Conservation (phyloP, 2,113 vertebrate genomes). For the Furnarius figulus region DNA sequence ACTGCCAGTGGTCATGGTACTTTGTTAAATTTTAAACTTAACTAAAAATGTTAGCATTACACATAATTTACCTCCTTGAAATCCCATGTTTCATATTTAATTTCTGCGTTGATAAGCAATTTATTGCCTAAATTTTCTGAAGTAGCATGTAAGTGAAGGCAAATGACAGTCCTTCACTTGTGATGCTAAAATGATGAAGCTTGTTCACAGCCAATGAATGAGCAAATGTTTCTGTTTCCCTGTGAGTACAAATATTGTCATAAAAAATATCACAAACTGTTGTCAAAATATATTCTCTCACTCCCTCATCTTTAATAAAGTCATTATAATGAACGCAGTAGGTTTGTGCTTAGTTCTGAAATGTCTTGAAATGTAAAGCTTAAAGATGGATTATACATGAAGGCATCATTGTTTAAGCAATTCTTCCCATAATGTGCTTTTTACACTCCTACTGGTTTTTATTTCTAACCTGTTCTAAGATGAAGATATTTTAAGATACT, state of each 20-base stretch:
- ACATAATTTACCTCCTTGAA: not conserved
- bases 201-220: not conserved
- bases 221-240: not conserved
- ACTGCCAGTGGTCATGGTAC: not conserved
- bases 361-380: not conserved
- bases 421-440: not conserved
- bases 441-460: not conserved
- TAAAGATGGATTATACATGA: not conserved
- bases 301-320: constrained; percentile 27
- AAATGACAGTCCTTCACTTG: not conserved
- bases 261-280: not conserved
- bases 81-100: not conserved
- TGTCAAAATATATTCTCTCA: not conserved
- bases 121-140: not conserved
- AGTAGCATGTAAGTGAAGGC: not conserved
- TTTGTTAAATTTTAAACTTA: constrained; percentile 29
- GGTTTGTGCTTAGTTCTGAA: not conserved
- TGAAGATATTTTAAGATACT: not conserved
- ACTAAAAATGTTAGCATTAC: not conserved
- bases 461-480: not conserved
- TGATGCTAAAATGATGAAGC: not conserved
- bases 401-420: constrained; percentile 13
- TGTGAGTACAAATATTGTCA: not conserved
- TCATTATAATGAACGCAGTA: not conserved
- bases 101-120: not conserved